phyloP scores from a whole-genome alignment of 2,888 invertebrate species.

The Galeopsomyia nigrocyanea region DNA sequence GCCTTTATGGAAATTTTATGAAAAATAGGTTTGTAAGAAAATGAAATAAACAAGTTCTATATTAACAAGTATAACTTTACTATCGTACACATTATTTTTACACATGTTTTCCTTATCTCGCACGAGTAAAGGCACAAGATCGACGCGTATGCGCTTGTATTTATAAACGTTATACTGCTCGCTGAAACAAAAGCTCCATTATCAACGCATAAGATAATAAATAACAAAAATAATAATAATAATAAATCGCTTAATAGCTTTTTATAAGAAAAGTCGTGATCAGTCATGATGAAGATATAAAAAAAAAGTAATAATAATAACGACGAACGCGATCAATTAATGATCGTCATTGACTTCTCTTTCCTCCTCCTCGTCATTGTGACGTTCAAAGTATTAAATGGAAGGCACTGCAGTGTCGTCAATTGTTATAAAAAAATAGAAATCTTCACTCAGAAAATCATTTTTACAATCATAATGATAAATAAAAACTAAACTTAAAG shows the following conservation, averaged over 20 bases:
- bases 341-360: neutral
- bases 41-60: neutral
- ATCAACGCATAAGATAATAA: constrained; percentile 14
- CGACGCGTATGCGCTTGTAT: neutral
- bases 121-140: neutral
- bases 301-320: constrained; percentile 12
- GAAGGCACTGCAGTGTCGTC: neutral
- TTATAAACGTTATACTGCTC: constrained; percentile 23
- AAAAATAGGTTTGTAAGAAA: too few relatives aligned
- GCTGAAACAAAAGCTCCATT: constrained; percentile 13
- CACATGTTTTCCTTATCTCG: constrained; percentile 17
- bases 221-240: constrained; percentile 9
- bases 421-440: neutral
- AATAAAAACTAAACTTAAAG: too few relatives aligned
- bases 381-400: neutral
- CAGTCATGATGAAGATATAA: constrained; percentile 25
- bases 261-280: constrained; percentile 28
- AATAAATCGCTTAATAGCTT: constrained; percentile 17
- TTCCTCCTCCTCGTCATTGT: neutral
- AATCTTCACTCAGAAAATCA: constrained; percentile 11
- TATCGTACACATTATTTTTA: constrained; percentile 26
- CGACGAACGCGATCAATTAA: neutral
- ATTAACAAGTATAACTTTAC: constrained; percentile 34
- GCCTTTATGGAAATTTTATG: too few relatives aligned
- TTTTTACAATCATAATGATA: neutral